Evolutionary conservation across 2,888 invertebrate genomes (phyloP).

Genomic region (Pterostichus niger): DNA sequence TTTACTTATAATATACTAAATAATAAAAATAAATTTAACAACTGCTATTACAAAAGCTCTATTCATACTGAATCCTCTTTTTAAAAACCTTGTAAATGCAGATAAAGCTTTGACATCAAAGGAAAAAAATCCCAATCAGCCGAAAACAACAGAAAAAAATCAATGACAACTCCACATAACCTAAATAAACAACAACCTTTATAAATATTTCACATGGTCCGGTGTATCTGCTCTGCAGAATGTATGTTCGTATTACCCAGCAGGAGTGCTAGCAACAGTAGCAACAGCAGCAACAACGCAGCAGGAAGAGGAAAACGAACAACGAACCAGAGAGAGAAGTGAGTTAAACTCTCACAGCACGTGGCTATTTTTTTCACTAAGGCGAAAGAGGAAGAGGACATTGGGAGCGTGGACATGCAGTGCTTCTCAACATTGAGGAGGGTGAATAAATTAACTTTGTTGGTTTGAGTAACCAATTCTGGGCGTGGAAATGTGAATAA

Average conservation of each 20-base stretch:
- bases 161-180: constrained; percentile 34
- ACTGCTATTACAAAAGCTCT: too few species aligned
- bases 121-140: constrained; percentile 12
- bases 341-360: constrained; percentile 4
- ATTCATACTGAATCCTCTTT: too few species aligned
- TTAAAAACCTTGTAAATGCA: too few species aligned
- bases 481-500: too few species aligned
- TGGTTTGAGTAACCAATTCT: too few species aligned
- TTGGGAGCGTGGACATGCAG: neutral
- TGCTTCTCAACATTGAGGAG: neutral
- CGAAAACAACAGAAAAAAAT: constrained; percentile 24
- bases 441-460: too few species aligned
- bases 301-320: neutral
- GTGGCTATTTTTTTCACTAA: constrained; percentile 41
- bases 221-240: constrained; percentile 4
- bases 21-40: too few species aligned
- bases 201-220: constrained; percentile 29
- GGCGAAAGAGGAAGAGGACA: constrained; percentile 41
- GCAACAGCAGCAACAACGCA: constrained; percentile 15
- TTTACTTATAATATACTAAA: too few species aligned
- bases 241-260: constrained; percentile 3
- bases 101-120: neutral
- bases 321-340: neutral
- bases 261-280: neutral
- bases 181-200: constrained; percentile 27